Evolutionary conservation across 2,113 vertebrate species (phyloP).

Genomic region (Malurus cyaneus): DNA sequence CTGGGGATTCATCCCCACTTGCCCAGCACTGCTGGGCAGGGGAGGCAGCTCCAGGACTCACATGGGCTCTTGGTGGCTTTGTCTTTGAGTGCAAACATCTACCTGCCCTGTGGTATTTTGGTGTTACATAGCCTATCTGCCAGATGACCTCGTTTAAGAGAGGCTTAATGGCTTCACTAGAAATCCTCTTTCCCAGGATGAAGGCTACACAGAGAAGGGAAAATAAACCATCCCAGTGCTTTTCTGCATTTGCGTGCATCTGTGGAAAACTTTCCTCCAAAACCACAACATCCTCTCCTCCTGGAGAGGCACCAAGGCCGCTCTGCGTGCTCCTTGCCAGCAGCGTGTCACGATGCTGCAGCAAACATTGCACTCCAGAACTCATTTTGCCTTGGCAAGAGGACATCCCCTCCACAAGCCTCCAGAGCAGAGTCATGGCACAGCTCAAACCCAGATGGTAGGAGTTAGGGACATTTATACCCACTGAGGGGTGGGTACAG

Average conservation of each 20-base stretch:
- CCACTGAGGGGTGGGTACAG: neutral
- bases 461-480: neutral
- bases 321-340: neutral
- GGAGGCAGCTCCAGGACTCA: neutral
- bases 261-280: neutral
- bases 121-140: neutral
- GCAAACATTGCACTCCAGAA: neutral
- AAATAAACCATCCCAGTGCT: neutral
- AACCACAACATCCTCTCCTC: neutral
- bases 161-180: neutral
- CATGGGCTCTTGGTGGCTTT: neutral
- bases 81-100: neutral
- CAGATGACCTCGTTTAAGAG: neutral
- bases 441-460: neutral
- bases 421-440: neutral
- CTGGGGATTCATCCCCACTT: neutral
- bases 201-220: neutral
- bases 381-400: neutral
- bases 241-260: neutral
- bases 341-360: neutral
- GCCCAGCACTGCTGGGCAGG: neutral
- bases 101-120: neutral
- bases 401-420: neutral
- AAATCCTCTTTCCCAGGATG: constrained; percentile 1
- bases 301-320: neutral